These are phyloP conservation scores for Telmatherina bonti DNA, from an alignment of 2,797 vertebrate species.

Conservation along the genomic window DNA sequence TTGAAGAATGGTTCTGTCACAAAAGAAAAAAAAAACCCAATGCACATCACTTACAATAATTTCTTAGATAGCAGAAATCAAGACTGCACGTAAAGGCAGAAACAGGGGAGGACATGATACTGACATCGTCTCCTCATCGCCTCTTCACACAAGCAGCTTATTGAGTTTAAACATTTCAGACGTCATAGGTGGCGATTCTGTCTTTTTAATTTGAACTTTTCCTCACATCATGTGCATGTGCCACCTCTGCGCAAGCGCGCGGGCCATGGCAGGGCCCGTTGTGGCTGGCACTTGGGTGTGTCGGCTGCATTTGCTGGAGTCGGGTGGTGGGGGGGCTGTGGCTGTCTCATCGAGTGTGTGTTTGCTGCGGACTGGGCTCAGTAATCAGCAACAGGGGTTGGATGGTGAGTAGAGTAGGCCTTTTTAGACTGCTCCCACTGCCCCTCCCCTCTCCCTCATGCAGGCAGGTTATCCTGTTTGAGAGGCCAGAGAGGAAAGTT, in stretches of 20 bases:
- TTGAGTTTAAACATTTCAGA: slow-evolving; percentile 5
- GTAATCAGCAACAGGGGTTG: slow-evolving; percentile 70
- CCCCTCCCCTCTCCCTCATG: slow-evolving; percentile 38
- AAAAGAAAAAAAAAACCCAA: slow-evolving; percentile 70
- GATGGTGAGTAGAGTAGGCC: slow-evolving; percentile 75
- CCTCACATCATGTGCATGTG: slow-evolving; percentile 4
- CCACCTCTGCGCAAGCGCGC: slow-evolving; percentile 7
- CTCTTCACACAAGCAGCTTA: slow-evolving; percentile 19
- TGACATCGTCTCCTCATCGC: not conserved
- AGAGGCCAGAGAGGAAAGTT: slow-evolving; percentile 77
- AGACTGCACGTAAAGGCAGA: slow-evolving; percentile 26
- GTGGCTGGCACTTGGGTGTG: slow-evolving; percentile 53
- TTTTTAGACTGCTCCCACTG: slow-evolving; percentile 61
- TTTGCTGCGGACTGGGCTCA: slow-evolving; percentile 67
- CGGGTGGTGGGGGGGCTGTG: slow-evolving; percentile 22
- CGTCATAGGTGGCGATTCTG: not conserved
- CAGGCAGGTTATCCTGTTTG: slow-evolving; percentile 80
- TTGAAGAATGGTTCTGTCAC: slow-evolving; percentile 77
- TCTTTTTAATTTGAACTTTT: slow-evolving; percentile 17
- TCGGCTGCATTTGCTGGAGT: slow-evolving; percentile 27
- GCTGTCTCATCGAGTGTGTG: slow-evolving; percentile 54
- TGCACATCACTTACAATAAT: slow-evolving; percentile 69
- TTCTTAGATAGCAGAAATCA: slow-evolving; percentile 55
- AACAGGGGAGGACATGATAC: slow-evolving; percentile 5
- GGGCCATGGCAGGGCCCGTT: slow-evolving; percentile 47